Conservation (phyloP, 2,888 invertebrate genomes). For the Melangyna quadrimaculata region DNA sequence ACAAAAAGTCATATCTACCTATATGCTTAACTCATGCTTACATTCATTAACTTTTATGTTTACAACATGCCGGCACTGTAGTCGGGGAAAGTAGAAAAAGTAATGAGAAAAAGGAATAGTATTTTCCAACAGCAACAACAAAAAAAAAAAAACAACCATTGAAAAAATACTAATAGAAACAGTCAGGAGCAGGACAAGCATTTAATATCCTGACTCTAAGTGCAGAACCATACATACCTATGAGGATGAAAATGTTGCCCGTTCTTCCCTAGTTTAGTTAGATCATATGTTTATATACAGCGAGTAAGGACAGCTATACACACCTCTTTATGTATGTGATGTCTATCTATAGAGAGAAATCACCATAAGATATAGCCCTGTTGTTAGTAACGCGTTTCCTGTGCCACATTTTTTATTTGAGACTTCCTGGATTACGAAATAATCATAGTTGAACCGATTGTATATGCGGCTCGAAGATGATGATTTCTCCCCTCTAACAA, state of each 20-base stretch:
- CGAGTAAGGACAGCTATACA: neutral
- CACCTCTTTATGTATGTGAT: neutral
- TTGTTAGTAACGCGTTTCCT: conserved; percentile 28
- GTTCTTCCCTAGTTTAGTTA: neutral
- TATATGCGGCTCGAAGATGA: conserved; percentile 34
- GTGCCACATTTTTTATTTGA: conserved; percentile 35
- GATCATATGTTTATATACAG: neutral
- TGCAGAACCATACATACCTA: conserved; percentile 42
- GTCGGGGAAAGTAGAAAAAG: neutral
- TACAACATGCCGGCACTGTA: neutral
- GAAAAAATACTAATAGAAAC: conserved; percentile 41
- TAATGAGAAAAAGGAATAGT: conserved; percentile 14
- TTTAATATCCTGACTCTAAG: conserved; percentile 65
- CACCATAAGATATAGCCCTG: neutral
- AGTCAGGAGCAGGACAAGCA: conserved; percentile 57
- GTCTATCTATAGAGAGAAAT: neutral
- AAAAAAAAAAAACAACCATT: conserved; percentile 37
- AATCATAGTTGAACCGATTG: conserved; percentile 58
- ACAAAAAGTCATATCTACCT: neutral
- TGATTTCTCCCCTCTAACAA: conserved; percentile 47
- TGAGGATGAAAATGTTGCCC: neutral
- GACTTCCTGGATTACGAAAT: conserved; percentile 65
- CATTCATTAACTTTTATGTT: conserved; percentile 40
- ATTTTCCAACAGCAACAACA: conserved; percentile 30
- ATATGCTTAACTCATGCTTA: conserved; percentile 16